Evolutionary conservation across 2,888 invertebrate genomes (phyloP).

Genomic region (Hypercompe scribonia): DNA sequence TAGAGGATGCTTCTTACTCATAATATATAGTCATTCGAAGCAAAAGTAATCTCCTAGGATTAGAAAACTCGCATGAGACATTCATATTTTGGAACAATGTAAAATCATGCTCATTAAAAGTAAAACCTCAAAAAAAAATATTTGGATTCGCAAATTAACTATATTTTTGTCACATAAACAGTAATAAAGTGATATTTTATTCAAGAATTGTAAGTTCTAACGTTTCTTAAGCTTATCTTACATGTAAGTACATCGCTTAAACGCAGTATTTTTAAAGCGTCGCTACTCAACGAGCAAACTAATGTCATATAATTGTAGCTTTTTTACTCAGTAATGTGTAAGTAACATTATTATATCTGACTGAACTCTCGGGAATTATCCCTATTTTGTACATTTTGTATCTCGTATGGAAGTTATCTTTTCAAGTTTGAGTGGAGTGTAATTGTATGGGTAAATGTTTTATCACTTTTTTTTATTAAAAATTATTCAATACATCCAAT

Average conservation of each 20-base stretch:
- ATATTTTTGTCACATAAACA: conserved; percentile 77
- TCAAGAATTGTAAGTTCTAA: conserved; percentile 65
- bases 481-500: conserved; percentile 37
- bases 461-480: conserved; percentile 45
- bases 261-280: conserved; percentile 77
- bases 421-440: conserved; percentile 55
- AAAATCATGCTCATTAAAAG: conserved; percentile 63
- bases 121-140: conserved; percentile 54
- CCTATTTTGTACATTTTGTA: conserved; percentile 75
- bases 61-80: conserved; percentile 40
- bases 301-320: conserved; percentile 75
- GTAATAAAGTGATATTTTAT: conserved; percentile 82
- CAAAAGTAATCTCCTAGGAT: conserved; percentile 55
- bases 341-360: conserved; percentile 70
- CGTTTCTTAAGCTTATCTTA: conserved; percentile 67
- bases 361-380: conserved; percentile 68
- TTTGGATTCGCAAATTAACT: conserved; percentile 51
- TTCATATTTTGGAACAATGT: conserved; percentile 25
- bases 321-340: conserved; percentile 77
- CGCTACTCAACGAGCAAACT: conserved; percentile 71
- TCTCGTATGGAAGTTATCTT: conserved; percentile 60
- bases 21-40: conserved; percentile 42
- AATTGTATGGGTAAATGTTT: conserved; percentile 53
- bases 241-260: conserved; percentile 68
- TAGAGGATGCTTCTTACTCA: conserved; percentile 50